A percentile compares a stretch with the other conserved stretches of the same genome.
Evolutionary conservation across 2,888 invertebrate genomes (phyloP).

Genomic region (Ectropis crepuscularia): DNA sequence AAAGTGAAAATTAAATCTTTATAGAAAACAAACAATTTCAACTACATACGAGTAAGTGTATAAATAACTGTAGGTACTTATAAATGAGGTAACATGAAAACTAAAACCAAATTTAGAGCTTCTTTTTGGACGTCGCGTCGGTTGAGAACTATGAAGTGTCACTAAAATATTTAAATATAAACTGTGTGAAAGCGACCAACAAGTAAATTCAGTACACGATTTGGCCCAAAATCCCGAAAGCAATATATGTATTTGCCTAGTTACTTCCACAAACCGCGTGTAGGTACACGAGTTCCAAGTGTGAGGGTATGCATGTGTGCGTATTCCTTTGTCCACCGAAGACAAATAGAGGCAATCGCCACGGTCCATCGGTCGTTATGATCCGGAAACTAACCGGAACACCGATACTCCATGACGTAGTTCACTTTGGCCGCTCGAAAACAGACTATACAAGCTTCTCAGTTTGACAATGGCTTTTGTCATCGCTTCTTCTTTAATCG

Average conservation of each 20-base stretch:
- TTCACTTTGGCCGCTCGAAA: constrained; percentile 27
- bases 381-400: constrained; percentile 66
- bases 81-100: too few species aligned
- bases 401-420: constrained; percentile 46
- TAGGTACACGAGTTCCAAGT: constrained; percentile 20
- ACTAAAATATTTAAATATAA: neutral
- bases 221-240: constrained; percentile 8
- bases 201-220: neutral
- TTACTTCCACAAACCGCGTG: constrained; percentile 41
- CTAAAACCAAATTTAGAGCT: too few species aligned
- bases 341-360: constrained; percentile 71
- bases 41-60: too few species aligned
- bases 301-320: constrained; percentile 36
- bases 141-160: too few species aligned
- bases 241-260: constrained; percentile 28
- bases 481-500: neutral
- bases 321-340: constrained; percentile 54
- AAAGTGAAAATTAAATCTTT: too few species aligned
- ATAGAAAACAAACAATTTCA: too few species aligned
- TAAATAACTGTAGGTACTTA: too few species aligned
- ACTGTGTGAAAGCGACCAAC: neutral
- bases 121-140: too few species aligned
- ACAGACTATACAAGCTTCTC: neutral
- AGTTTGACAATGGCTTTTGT: neutral
- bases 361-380: constrained; percentile 66